A percentile compares a stretch with the other conserved stretches of the same genome.
phyloP scores from a whole-genome alignment of 1,140 invertebrate species.

The Muscidifurax raptorellus region DNA sequence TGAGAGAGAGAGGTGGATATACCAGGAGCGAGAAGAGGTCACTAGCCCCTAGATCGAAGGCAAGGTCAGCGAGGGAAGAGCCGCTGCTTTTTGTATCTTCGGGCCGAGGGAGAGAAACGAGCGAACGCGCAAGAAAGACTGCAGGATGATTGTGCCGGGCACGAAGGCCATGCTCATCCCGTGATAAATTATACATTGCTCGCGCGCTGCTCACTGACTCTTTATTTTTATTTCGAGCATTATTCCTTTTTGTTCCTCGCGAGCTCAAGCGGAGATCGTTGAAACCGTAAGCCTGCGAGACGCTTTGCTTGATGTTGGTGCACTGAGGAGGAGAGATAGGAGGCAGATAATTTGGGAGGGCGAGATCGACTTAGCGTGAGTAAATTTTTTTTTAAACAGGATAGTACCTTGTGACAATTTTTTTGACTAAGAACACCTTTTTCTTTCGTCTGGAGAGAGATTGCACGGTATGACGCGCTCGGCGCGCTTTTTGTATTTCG shows the following conservation, averaged over 20 bases:
- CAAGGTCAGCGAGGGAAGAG: conserved; percentile 37
- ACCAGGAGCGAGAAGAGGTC: conserved; percentile 33
- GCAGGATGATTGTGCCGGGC: not conserved
- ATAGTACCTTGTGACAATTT: too few relatives aligned
- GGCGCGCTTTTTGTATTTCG: conserved; percentile 30
- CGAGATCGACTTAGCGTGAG: not conserved
- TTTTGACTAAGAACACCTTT: too few relatives aligned
- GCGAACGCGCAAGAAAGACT: too few relatives aligned
- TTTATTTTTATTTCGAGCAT: not conserved
- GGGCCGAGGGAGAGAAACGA: too few relatives aligned
- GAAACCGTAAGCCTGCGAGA: too few relatives aligned
- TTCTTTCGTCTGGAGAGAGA: too few relatives aligned
- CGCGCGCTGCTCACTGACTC: not conserved
- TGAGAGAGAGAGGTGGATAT: too few relatives aligned
- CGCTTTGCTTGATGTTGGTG: not conserved
- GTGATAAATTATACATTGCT: not conserved
- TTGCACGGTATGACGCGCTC: not conserved
- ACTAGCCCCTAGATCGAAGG: conserved; percentile 43
- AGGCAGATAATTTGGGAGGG: not conserved
- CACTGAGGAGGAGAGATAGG: not conserved
- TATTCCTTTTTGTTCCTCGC: not conserved
- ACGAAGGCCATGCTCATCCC: not conserved
- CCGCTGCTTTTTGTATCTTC: too few relatives aligned
- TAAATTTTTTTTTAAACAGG: not conserved
- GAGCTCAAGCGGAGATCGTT: not conserved